These are phyloP conservation scores for Pseudorhiza aurosa DNA, from an alignment of 30 jellyfish, hydroid and myxozoan genomes.

Conservation along the genomic window DNA sequence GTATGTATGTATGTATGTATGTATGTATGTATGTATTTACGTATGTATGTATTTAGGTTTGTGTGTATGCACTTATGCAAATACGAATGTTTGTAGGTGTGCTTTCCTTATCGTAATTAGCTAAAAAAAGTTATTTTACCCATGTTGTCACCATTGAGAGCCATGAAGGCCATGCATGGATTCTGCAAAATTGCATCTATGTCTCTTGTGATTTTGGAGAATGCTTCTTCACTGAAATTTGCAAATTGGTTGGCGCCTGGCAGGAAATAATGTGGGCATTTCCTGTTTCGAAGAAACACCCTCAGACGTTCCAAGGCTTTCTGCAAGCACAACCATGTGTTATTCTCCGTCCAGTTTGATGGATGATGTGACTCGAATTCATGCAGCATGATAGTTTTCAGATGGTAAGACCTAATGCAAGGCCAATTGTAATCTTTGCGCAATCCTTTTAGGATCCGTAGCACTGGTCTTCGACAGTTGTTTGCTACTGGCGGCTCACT, in stretches of 20 bases:
- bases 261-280: slow-evolving; percentile 26
- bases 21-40: no score
- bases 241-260: slow-evolving; percentile 7
- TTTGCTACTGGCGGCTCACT: background rate
- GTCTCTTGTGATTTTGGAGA: background rate
- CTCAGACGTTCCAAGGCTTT: background rate
- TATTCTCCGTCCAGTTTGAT: background rate
- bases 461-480: slow-evolving; percentile 21
- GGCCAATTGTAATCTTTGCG: slow-evolving; percentile 11
- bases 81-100: no score
- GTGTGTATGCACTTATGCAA: no score
- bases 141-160: no score
- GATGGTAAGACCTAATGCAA: slow-evolving; percentile 13
- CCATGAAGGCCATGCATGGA: background rate
- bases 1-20: no score
- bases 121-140: no score
- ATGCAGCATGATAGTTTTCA: slow-evolving; percentile 13
- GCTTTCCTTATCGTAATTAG: no score
- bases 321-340: background rate
- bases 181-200: background rate
- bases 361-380: slow-evolving; percentile 18
- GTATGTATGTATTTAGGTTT: no score
- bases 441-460: background rate
- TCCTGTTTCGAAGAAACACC: background rate
- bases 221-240: background rate